Base-by-base conservation (phyloP, 2,113 vertebrate genomes). In the Solea solea region DNA sequence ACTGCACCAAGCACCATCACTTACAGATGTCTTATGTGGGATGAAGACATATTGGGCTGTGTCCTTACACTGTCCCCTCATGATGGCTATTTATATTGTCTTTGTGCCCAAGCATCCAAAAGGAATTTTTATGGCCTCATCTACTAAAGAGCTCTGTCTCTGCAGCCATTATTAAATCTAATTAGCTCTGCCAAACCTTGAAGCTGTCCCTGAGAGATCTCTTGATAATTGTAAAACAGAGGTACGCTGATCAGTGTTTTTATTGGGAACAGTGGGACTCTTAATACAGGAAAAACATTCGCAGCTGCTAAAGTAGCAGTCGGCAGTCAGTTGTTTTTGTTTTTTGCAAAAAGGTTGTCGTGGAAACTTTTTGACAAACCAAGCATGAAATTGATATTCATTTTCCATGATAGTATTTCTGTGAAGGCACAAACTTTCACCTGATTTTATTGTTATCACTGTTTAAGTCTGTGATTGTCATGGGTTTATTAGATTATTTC, bases 131-230 rank as follows among this genome's bases (percentile, higher is more conserved):
- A 86, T 70, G 57, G 67, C 62, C 60, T 78, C 55, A 76, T 83
- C 78, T 64, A 46, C 59, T 75, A 69, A 86, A 78, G 67, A 68
- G 5, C 72, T 67, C n/a, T 46, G 44, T 85, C 61, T 76, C 64
- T 78, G 53, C 70, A 50, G 78, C 64, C 62, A 79, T 80, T 78
- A 80, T 82, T 82, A 80, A 82, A 87, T 85, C 76, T 72, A 87
- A 90, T 87, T 87, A 87, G 74, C 74, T 81, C 50, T 72, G 76
- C 41, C 62, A 73, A 82, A 78, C 71, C 73, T 84, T 58, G 54
- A 73, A 66, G 71, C 34, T 55, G 72, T 76, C 67, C 78, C 78
- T 51, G 50, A 71, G 59, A 82, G 80, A 80, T 58, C 71, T 65
- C 64, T 53, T 80, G 73, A 78, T 82, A 69, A 82, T 69, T 82